Evolutionary conservation across 2,113 vertebrate species (phyloP).

Genomic region (Procapra przewalskii): DNA sequence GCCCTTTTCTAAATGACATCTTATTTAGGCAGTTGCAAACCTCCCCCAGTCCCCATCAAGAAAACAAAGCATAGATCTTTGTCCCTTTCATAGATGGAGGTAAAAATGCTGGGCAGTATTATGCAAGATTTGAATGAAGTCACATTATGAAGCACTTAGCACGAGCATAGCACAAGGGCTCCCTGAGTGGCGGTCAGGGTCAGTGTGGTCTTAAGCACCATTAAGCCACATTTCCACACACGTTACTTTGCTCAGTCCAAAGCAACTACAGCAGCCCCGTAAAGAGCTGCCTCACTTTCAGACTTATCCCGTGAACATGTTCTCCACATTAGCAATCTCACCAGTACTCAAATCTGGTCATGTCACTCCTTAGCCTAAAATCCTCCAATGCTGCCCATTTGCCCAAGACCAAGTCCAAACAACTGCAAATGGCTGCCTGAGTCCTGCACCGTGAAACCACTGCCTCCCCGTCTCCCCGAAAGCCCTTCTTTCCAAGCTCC

Average conservation of each 20-base stretch:
- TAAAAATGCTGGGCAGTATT: neutral
- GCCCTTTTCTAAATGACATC: neutral
- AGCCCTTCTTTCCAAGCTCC: neutral
- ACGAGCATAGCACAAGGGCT: neutral
- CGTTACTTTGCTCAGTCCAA: too few species aligned
- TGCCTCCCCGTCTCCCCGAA: neutral
- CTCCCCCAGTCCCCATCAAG: neutral
- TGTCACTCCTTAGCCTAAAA: neutral
- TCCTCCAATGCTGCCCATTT: neutral
- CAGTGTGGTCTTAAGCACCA: neutral
- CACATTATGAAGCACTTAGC: neutral
- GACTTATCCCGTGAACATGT: neutral
- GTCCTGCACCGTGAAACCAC: neutral
- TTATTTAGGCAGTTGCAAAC: neutral
- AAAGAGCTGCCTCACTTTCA: neutral
- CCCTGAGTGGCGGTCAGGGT: neutral
- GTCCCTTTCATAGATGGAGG: neutral
- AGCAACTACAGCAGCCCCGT: neutral
- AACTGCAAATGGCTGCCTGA: neutral
- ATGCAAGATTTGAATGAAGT: neutral
- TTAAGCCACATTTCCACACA: too few species aligned
- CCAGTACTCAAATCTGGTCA: neutral
- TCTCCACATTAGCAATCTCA: neutral
- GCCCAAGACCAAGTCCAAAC: neutral
- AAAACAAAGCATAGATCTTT: neutral